Conservation (phyloP, 2,888 invertebrate species). For the Auanema sp. region DNA sequence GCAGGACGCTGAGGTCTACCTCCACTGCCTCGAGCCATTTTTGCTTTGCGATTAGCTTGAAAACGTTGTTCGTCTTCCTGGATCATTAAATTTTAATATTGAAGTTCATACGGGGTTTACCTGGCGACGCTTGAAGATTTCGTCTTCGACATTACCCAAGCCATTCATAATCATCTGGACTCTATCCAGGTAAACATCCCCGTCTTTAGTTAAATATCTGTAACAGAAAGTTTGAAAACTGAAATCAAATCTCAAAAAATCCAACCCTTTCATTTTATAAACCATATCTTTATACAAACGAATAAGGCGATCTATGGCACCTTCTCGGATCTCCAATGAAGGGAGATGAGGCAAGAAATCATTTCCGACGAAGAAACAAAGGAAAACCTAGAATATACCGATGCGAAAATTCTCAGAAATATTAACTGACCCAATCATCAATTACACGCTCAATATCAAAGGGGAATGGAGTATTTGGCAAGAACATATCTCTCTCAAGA, state of each 20-base stretch:
- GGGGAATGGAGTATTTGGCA: constrained; percentile 88
- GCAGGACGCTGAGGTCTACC: constrained; percentile 26
- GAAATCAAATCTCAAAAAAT: neutral
- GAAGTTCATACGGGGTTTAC: no score
- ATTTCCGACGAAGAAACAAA: constrained; percentile 96
- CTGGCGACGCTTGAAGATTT: constrained; percentile 91
- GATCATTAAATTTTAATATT: no score
- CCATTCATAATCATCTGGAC: constrained; percentile 92
- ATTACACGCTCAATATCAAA: constrained; percentile 92
- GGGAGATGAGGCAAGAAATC: constrained; percentile 98
- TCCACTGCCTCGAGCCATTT: constrained; percentile 62
- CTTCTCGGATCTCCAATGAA: constrained; percentile 82
- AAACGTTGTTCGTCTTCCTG: constrained; percentile 44
- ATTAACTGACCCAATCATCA: constrained; percentile 84
- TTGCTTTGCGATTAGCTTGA: constrained; percentile 71
- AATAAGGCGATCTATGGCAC: constrained; percentile 85
- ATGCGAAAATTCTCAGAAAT: neutral
- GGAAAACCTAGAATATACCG: constrained; percentile 72
- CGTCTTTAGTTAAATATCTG: constrained; percentile 88
- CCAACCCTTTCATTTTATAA: constrained; percentile 47
- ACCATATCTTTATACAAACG: constrained; percentile 79
- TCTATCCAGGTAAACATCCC: constrained; percentile 86
- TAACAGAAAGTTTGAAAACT: constrained; percentile 11
- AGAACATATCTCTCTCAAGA: constrained; percentile 81
- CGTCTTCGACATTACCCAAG: constrained; percentile 90